Conservation (phyloP, 2,888 invertebrate genomes). For the Strigamia crassipes region DNA sequence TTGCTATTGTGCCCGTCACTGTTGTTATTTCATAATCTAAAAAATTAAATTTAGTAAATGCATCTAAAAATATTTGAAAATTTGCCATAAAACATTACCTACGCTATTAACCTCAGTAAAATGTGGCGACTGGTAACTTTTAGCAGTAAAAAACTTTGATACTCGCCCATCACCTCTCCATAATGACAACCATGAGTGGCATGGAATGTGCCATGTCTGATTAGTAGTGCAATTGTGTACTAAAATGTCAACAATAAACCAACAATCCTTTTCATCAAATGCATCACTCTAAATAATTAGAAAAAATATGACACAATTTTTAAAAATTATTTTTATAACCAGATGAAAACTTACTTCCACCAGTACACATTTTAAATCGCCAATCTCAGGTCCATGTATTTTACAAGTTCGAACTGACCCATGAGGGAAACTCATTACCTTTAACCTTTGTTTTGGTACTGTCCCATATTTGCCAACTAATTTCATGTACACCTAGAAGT, state of each 20-base stretch:
- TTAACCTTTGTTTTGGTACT: neutral
- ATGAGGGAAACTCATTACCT: neutral
- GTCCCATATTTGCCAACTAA: neutral
- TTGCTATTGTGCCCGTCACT: neutral
- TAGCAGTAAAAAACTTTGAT: neutral
- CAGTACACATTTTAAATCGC: neutral
- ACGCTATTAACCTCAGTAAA: neutral
- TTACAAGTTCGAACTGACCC: neutral
- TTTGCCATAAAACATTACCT: neutral
- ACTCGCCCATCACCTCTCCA: slow-evolving; percentile 32
- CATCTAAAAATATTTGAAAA: neutral
- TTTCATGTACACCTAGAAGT: neutral
- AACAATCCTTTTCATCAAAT: slow-evolving; percentile 26
- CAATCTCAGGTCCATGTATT: slow-evolving; percentile 7
- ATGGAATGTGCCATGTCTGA: neutral
- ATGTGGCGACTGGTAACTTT: neutral
- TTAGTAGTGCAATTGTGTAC: neutral
- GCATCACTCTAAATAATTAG: slow-evolving; percentile 13
- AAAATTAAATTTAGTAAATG: neutral
- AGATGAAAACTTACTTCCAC: neutral
- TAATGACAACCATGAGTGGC: neutral
- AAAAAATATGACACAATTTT: neutral
- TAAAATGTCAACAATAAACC: neutral
- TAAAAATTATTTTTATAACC: neutral
- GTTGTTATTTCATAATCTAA: slow-evolving; percentile 25